Percentiles rank a stretch among this genome's conserved stretches.
These are phyloP conservation scores for Zaprionus bogoriensis DNA, from an alignment of 2,888 invertebrate genomes.

Conservation along the genomic window DNA sequence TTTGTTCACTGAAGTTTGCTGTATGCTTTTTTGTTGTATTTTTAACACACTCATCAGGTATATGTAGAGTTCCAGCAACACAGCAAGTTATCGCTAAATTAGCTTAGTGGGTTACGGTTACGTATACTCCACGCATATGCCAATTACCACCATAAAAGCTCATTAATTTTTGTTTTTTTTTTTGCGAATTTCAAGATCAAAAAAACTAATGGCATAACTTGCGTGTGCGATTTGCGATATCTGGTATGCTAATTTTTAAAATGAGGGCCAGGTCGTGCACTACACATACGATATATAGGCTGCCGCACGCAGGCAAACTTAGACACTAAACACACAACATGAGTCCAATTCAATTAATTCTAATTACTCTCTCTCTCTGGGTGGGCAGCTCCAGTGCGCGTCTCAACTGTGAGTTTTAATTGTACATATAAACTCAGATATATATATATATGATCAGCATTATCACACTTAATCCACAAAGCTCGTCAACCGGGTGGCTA, in stretches of 20 bases:
- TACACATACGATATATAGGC: conserved; percentile 34
- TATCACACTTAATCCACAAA: conserved; percentile 4
- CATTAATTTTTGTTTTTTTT: conserved; percentile 31
- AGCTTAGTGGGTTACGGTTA: conserved; percentile 19
- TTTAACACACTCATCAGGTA: too few relatives aligned
- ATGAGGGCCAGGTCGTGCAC: conserved; percentile 26
- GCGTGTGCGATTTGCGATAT: conserved; percentile 36
- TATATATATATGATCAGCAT: background rate
- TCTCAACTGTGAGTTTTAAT: conserved; percentile 46
- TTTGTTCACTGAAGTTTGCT: too few relatives aligned
- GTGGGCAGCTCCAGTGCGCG: conserved; percentile 20
- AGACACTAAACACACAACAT: conserved; percentile 42
- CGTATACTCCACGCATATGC: conserved; percentile 24
- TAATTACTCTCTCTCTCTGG: conserved; percentile 20
- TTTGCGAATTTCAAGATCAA: conserved; percentile 72
- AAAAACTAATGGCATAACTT: conserved; percentile 69
- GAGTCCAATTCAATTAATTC: conserved; percentile 34
- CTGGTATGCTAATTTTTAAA: conserved; percentile 51
- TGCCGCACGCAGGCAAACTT: conserved; percentile 1
- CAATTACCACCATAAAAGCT: conserved; percentile 57
- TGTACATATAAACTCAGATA: background rate
- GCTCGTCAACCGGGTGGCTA: conserved; percentile 45
- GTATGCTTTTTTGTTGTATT: too few relatives aligned
- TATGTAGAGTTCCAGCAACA: too few relatives aligned
- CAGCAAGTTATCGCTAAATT: conserved; percentile 6